phyloP scores from a whole-genome alignment of 2,888 invertebrate species.

The Lepidonotus clava region DNA sequence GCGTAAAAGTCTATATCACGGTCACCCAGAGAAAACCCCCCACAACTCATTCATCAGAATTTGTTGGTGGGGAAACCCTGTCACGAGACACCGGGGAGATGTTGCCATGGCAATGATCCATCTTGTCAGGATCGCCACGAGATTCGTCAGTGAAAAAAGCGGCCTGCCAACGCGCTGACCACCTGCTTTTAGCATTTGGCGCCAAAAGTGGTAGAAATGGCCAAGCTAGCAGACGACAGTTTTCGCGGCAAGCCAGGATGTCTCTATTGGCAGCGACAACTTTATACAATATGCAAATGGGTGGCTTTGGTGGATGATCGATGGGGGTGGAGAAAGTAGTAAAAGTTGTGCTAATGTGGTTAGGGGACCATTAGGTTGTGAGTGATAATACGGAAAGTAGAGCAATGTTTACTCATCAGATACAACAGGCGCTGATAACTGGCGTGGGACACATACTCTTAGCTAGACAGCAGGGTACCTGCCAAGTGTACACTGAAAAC shows the following conservation, averaged over 20 bases:
- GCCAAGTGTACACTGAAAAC: too few species aligned
- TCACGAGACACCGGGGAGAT: constrained; percentile 45
- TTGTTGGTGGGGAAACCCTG: constrained; percentile 29
- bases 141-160: neutral
- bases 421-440: neutral
- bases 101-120: constrained; percentile 28
- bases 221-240: neutral
- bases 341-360: constrained; percentile 15
- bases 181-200: neutral
- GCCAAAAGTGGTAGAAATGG: neutral
- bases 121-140: constrained; percentile 5
- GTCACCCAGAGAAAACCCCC: neutral
- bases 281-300: constrained; percentile 24
- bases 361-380: constrained; percentile 19
- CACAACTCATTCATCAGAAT: constrained; percentile 28
- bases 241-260: neutral
- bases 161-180: neutral
- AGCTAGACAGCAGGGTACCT: neutral
- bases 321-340: constrained; percentile 1
- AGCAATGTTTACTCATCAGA: constrained; percentile 10
- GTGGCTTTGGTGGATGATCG: neutral
- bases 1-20: neutral
- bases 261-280: neutral
- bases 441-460: neutral
- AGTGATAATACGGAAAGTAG: neutral